Evolutionary conservation across 2,113 vertebrate species (phyloP), one percentile per base, ranked within the genome.

Genomic region (Myanophis thanlyinensis): DNA sequence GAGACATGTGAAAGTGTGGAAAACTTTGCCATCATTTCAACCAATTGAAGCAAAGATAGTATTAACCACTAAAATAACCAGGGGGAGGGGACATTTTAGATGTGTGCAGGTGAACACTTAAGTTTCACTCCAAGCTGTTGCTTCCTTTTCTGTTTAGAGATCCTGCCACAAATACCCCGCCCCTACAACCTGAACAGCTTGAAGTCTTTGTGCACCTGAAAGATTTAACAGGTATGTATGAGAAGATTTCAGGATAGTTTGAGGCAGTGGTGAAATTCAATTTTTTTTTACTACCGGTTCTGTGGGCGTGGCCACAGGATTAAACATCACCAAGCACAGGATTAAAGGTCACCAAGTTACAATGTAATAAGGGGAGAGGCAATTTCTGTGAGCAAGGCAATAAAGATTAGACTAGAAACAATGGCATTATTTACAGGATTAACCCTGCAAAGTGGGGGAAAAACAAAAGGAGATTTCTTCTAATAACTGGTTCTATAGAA

Each of bases 211-310:
- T 96, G 95, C 97, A 94, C 11, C 96, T 99, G 95, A 98, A 99
- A 95, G 99, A 99, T 97, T 98, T 99, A 84, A 99, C 99, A 93
- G 99, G 99, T 99, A 97, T 87, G 96, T 62, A 85, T 48, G 53
- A 93, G 48, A 30, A 51, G 27, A 52, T 88, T 88, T 88, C 35
- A 67, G n/a, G 73, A 35, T 30, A 27, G 9, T 35, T 35, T 3
- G 35, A 80, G 73, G 73, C 35, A n/a, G n/a, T n/a, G n/a, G n/a
- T n/a, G n/a, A n/a, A n/a, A n/a, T n/a, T n/a, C n/a, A n/a, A n/a
- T n/a, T n/a, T n/a, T n/a, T n/a, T n/a, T n/a, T n/a, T n/a, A n/a
- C n/a, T n/a, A n/a, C n/a, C n/a, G n/a, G n/a, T n/a, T n/a, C n/a
- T n/a, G n/a, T n/a, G n/a, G n/a, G n/a, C n/a, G n/a, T n/a, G n/a